phyloP scores from a whole-genome alignment of 2,797 vertebrate species.

The Paguma larvata region DNA sequence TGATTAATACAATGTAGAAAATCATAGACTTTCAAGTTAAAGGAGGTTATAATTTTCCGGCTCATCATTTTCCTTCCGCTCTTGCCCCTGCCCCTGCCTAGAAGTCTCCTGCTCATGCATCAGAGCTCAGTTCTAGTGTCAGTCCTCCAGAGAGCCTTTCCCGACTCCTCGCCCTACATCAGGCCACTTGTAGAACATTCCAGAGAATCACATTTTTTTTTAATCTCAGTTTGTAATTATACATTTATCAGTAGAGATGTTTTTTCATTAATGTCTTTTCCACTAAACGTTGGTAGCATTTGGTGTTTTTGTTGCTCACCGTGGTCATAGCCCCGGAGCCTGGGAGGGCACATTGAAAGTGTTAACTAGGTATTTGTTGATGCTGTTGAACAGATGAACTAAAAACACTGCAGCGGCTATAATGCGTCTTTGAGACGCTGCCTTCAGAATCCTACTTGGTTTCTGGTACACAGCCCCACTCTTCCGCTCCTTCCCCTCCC shows the following conservation, averaged over 20 bases:
- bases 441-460: neutral
- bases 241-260: neutral
- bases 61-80: conserved; percentile 15
- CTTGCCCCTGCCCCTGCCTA: neutral
- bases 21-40: conserved; percentile 55
- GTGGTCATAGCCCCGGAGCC: neutral
- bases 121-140: neutral
- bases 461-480: neutral
- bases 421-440: neutral
- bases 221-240: neutral
- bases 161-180: neutral
- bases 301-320: neutral
- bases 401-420: neutral
- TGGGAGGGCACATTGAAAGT: neutral
- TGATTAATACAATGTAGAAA: conserved; percentile 35
- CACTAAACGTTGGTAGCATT: neutral
- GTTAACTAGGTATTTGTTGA: neutral
- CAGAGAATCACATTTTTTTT: neutral
- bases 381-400: neutral
- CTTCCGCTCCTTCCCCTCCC: neutral
- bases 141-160: neutral
- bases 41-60: conserved; percentile 2
- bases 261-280: neutral
- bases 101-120: neutral
- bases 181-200: neutral